A percentile compares a stretch with the other conserved stretches of the same genome.
Evolutionary conservation across 2,113 vertebrate species (phyloP).

Genomic region (Python bivittatus): DNA sequence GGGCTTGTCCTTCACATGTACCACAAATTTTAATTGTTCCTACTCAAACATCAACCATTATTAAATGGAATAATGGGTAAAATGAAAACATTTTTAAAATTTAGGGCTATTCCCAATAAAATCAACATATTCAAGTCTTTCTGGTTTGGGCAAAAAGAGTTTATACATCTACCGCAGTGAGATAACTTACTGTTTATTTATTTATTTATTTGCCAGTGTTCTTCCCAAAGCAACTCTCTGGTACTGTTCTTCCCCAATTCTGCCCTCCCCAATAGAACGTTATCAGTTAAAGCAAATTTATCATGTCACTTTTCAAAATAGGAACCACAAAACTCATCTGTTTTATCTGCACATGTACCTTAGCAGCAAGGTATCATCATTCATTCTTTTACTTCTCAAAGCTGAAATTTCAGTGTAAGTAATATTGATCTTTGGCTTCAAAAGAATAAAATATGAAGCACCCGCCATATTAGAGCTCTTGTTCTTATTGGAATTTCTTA

Average conservation of each 20-base stretch:
- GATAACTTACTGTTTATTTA: background rate
- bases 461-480: constrained; percentile 11
- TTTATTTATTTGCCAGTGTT: background rate
- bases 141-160: constrained; percentile 49
- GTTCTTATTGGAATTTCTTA: constrained; percentile 25
- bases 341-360: background rate
- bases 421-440: background rate
- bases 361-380: background rate
- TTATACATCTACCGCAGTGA: background rate
- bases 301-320: background rate
- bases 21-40: constrained; percentile 46
- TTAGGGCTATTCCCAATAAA: constrained; percentile 37
- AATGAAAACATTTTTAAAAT: constrained; percentile 20
- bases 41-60: background rate
- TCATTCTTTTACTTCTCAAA: background rate
- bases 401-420: background rate
- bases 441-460: background rate
- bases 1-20: constrained; percentile 20
- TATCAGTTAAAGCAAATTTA: constrained; percentile 17
- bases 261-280: background rate
- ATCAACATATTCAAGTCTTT: constrained; percentile 21
- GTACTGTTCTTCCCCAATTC: background rate
- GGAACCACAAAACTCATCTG: background rate
- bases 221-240: background rate
- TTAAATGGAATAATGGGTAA: background rate